Base-by-base conservation (phyloP, 2,797 vertebrate species). In the Chiloscyllium punctatum region DNA sequence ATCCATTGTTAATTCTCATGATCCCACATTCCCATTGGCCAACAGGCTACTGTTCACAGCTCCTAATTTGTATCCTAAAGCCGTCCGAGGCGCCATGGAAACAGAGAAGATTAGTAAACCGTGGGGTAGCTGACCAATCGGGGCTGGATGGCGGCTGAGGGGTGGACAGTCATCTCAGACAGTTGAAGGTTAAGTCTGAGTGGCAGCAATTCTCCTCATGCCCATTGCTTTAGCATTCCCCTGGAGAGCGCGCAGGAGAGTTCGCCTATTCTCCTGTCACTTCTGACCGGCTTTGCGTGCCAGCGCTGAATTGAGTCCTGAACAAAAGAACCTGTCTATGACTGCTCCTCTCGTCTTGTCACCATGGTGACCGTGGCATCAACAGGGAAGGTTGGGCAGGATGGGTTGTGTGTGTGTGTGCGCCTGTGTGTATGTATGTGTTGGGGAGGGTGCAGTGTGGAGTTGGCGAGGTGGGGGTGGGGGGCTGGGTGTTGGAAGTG, bases 331-430 rank as follows among this genome's bases (percentile, higher is more conserved):
- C 96, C 97, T 96, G 97, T 97, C 96, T 97, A 97, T 97, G 97
- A 98, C 97, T 98, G 98, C 97, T 96, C 97, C 97, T 97, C 97
- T 96, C 96, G 98, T 98, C 98, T 98, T 96, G 98, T 99, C 98
- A 97, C 98, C 98, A 98, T 97, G 98, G 98, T 98, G 99, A 99
- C 98, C 98, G 96, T 96, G 96, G 98, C 98, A 98, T 97, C 97
- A 97, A 30, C 94, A 53, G 37, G 66, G 90, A 94, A 66, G 68
- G 68, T 15, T 66, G 66, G n/a, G 96, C 37, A 27, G 42, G 97
- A 96, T 97, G 88, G 96, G 90, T 57, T 62, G 42, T 62, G 57
- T 9, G 57, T 62, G 57, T 62, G 57, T 62, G 57, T 57, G 2
- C 2, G 57, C 42, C 42, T 62, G 57, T 62, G 7, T 62, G 57